Conservation (phyloP, 2,113 vertebrate species). For the Desmodus rotundus region DNA sequence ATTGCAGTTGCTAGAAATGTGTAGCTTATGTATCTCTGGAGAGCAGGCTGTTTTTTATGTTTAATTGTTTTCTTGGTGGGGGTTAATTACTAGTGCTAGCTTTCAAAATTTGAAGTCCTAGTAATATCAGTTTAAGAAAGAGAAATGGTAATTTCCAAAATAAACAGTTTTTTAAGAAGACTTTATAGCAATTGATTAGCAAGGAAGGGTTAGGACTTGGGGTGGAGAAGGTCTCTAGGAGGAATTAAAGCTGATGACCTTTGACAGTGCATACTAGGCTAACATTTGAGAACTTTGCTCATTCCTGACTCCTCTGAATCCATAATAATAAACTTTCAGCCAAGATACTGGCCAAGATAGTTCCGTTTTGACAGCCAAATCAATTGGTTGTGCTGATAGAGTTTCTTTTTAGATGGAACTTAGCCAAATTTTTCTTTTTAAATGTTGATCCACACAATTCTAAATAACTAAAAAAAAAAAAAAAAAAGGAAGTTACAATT, state of each 20-base stretch:
- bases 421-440: constrained; percentile 32
- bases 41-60: constrained; percentile 32
- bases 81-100: neutral
- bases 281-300: neutral
- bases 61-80: constrained; percentile 30
- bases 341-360: neutral
- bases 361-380: constrained; percentile 71
- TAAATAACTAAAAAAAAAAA: neutral
- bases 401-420: constrained; percentile 56
- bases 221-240: neutral
- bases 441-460: neutral
- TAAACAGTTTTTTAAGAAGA: neutral
- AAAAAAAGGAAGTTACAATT: neutral
- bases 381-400: constrained; percentile 25
- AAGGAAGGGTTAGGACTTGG: neutral
- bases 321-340: constrained; percentile 40
- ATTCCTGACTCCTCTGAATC: constrained; percentile 33
- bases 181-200: neutral
- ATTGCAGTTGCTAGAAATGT: constrained; percentile 35
- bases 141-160: constrained; percentile 27
- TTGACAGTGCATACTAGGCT: neutral
- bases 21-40: constrained; percentile 39
- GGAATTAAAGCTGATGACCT: neutral
- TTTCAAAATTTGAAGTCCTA: constrained; percentile 51
- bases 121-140: constrained; percentile 17